These are phyloP conservation scores for Bovichtus variegatus DNA, from an alignment of 2,797 vertebrate genomes.

Conservation along the genomic window DNA sequence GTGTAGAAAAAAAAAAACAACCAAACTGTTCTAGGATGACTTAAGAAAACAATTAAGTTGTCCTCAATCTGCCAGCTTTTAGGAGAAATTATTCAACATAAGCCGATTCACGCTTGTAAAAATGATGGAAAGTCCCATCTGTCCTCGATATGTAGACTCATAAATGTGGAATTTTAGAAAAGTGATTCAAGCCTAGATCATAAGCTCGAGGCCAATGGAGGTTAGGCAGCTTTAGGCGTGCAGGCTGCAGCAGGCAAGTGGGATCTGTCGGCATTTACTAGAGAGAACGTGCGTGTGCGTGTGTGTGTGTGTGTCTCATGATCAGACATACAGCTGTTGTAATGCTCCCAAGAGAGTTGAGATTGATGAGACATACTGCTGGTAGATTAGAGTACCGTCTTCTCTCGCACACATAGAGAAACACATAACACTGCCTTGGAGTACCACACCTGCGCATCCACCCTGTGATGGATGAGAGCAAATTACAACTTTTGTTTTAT, in stretches of 20 bases:
- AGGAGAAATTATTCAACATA: slow-evolving; percentile 29
- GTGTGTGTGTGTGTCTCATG: slow-evolving; percentile 20
- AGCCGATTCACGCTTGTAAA: slow-evolving; percentile 15
- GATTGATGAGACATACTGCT: slow-evolving; percentile 49
- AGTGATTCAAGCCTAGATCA: slow-evolving; percentile 43
- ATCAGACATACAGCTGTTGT: slow-evolving; percentile 51
- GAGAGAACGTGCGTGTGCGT: slow-evolving; percentile 16
- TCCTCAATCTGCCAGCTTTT: slow-evolving; percentile 43
- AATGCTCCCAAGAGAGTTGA: slow-evolving; percentile 31
- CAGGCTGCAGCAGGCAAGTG: slow-evolving; percentile 61
- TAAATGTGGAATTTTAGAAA: slow-evolving; percentile 52
- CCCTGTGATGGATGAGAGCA: slow-evolving; percentile 37
- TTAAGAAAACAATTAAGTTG: slow-evolving; percentile 8
- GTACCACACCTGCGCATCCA: slow-evolving; percentile 17
- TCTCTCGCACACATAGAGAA: slow-evolving; percentile 1
- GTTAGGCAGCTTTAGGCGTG: slow-evolving; percentile 31
- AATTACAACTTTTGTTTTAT: slow-evolving; percentile 45
- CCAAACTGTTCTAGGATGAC: background rate
- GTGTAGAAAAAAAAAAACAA: slow-evolving; percentile 3
- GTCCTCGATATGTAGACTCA: slow-evolving; percentile 39
- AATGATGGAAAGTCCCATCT: slow-evolving; percentile 45
- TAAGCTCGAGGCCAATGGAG: slow-evolving; percentile 41
- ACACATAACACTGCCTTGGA: background rate
- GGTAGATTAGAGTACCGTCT: slow-evolving; percentile 19
- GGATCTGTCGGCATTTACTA: slow-evolving; percentile 45